These are phyloP conservation scores for Oceanodroma tethys DNA, from an alignment of 2,113 vertebrate genomes.

Conservation along the genomic window DNA sequence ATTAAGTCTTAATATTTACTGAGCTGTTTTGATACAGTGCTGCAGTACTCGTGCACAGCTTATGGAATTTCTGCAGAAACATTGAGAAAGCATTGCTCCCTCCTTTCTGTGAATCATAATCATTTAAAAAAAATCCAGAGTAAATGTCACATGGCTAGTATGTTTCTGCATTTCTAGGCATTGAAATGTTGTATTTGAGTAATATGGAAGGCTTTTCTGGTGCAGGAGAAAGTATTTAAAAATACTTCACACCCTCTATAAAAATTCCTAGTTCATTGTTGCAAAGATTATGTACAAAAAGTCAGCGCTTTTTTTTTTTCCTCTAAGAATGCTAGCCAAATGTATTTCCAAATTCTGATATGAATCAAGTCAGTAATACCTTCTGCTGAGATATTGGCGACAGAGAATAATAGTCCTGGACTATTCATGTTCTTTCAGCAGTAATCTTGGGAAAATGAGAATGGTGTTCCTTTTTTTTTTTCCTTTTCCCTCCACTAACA, in stretches of 20 bases:
- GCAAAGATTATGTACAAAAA: neutral
- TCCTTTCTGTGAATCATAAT: neutral
- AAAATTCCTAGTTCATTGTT: neutral
- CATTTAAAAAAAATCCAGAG: neutral
- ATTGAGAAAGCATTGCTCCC: neutral
- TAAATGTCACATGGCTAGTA: neutral
- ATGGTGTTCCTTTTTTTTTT: neutral
- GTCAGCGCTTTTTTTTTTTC: neutral
- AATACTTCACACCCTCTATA: neutral
- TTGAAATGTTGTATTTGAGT: neutral
- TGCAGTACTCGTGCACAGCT: neutral
- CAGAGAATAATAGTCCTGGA: neutral
- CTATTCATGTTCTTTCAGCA: neutral
- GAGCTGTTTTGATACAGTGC: neutral
- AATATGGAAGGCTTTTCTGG: neutral
- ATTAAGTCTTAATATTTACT: neutral
- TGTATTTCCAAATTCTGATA: neutral
- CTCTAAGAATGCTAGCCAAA: neutral
- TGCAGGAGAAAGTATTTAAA: neutral
- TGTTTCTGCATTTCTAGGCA: neutral
- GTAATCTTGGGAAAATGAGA: neutral
- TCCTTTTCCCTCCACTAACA: neutral
- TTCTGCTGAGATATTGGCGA: neutral
- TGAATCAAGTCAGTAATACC: neutral
- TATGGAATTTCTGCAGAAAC: neutral